These are phyloP conservation scores for Myotis yumanensis DNA, from an alignment of 2,113 vertebrate species.

Conservation along the genomic window DNA sequence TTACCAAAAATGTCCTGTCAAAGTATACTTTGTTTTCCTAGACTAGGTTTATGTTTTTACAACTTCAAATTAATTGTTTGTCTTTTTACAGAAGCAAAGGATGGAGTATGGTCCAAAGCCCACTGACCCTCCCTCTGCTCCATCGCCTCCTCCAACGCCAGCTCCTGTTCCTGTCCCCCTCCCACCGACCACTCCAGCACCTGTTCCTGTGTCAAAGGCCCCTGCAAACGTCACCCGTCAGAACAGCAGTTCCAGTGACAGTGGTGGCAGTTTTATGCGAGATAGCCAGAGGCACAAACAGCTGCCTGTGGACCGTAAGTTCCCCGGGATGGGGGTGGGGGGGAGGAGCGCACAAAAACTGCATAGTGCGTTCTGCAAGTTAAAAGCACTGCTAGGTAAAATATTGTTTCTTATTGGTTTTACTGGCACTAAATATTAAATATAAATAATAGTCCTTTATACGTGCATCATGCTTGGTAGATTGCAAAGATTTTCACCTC, in stretches of 20 bases:
- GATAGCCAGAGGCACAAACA: conserved; percentile 86
- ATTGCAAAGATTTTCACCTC: not conserved
- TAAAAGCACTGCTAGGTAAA: not conserved
- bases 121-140: conserved; percentile 74
- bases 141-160: conserved; percentile 83
- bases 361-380: not conserved
- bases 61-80: conserved; percentile 1
- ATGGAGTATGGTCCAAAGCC: conserved; percentile 83
- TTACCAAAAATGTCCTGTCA: not conserved
- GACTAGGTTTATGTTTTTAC: not conserved
- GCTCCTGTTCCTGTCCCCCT: conserved; percentile 78
- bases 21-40: not conserved
- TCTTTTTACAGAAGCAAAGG: conserved; percentile 90
- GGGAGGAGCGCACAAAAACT: not conserved
- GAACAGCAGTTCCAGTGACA: conserved; percentile 89
- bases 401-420: not conserved
- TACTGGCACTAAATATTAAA: not conserved
- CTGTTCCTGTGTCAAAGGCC: conserved; percentile 78
- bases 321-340: not conserved
- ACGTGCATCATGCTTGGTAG: not conserved
- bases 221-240: conserved; percentile 81
- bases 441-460: not conserved
- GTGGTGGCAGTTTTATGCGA: conserved; percentile 80
- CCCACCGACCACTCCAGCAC: conserved; percentile 79
- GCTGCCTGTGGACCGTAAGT: conserved; percentile 85